These are phyloP conservation scores for Agapornis roseicollis DNA, from an alignment of 2,113 vertebrate genomes.

Conservation along the genomic window DNA sequence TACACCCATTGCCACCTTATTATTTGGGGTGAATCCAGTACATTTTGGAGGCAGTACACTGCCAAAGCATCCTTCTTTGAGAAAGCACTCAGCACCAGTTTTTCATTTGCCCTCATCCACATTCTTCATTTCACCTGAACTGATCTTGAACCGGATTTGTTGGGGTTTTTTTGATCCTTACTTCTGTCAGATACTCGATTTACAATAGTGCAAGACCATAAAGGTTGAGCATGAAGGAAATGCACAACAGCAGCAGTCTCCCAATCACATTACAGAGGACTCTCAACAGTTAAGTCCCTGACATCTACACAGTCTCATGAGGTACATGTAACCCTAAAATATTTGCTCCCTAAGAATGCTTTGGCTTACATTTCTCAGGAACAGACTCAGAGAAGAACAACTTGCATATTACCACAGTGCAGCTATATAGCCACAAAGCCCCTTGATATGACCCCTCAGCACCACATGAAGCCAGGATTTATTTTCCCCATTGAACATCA, in stretches of 20 bases:
- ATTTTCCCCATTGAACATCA: not conserved
- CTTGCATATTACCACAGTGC: not conserved
- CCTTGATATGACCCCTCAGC: rapidly evolving
- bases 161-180: not conserved
- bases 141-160: not conserved
- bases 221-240: not conserved
- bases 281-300: not conserved
- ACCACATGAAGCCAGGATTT: not conserved
- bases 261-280: not conserved
- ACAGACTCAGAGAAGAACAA: not conserved
- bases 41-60: not conserved
- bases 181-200: not conserved
- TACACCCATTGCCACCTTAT: not conserved
- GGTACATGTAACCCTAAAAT: not conserved
- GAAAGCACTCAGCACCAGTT: not conserved
- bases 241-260: not conserved
- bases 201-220: not conserved
- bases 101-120: not conserved
- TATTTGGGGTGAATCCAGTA: not conserved
- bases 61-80: not conserved
- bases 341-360: not conserved
- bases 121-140: not conserved
- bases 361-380: not conserved
- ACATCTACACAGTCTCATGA: not conserved
- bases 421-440: not conserved